Base-by-base conservation (phyloP, 2,888 invertebrate genomes). In the Megamerina dolium region DNA sequence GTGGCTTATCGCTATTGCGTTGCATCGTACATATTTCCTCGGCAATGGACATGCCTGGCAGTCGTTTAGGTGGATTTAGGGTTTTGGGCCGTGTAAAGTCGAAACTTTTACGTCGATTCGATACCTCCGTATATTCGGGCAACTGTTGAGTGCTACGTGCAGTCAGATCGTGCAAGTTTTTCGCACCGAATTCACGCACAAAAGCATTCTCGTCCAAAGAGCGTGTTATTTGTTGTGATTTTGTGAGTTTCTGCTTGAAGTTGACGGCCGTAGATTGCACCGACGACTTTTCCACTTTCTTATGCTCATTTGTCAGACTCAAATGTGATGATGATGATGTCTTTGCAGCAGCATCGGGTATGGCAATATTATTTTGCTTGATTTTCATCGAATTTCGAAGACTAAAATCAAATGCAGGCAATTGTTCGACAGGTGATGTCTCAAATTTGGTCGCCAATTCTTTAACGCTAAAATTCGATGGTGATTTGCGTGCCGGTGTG, bases 181-280 rank as follows among this genome's bases (percentile, higher is more conserved):
- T 69, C 17, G 66, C 58, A 0, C 79, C 80, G 52, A 82, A 83
- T 60, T 83, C 83, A 49, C 82, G 79, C 2, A 80, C 73, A 54
- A 86, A 85, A 10, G 83, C 84, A 51, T 82, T 83, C 56, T 85
- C 85, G 63, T 85, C 85, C 41, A 85, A 64, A 1, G 85, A 85
- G 19, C 83, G 72, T 0, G 84, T 82, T 31, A 72, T 71, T 59
- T 80, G 82, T 40, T 55, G 54, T 0, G 80, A 77, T 50, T 79
- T 77, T 58, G 81, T 82, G 0, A 81, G 72, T 39, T 79, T 60
- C 45, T 59, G 58, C 20, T 53, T 53, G n/a, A 46, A 34, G 2
- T 42, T 47, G 3, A 38, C 13, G 12, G 46, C 27, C 3, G 12
- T 13, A 10, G 5, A 3, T 5, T 30, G 19, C 9, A 41, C 33